phyloP scores from a whole-genome alignment of 2,797 vertebrate genomes.

The Pteropus rufus region DNA sequence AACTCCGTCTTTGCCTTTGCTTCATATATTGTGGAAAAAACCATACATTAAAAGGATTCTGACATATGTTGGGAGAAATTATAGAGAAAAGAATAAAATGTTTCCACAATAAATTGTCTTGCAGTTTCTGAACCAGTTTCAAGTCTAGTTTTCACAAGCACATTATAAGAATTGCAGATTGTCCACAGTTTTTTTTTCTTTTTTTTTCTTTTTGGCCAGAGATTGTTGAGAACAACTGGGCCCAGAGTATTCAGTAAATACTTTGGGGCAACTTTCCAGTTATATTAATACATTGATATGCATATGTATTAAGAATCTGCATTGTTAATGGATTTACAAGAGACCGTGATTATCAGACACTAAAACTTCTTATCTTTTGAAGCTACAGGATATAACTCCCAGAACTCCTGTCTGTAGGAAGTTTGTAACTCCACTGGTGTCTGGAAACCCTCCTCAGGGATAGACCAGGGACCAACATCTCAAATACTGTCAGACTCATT shows the following conservation, averaged over 20 bases:
- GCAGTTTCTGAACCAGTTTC: constrained; percentile 64
- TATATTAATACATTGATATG: constrained; percentile 22
- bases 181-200: constrained; percentile 31
- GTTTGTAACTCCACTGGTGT: constrained; percentile 63
- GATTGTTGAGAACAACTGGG: constrained; percentile 9
- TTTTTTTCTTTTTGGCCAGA: constrained; percentile 52
- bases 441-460: constrained; percentile 58
- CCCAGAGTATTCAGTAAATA: constrained; percentile 61
- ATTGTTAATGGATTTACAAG: constrained; percentile 39
- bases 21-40: constrained; percentile 71
- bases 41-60: constrained; percentile 76
- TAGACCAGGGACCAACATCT: constrained; percentile 62
- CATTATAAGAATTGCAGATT: constrained; percentile 22
- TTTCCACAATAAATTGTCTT: constrained; percentile 72
- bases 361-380: constrained; percentile 66
- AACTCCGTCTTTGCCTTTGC: constrained; percentile 71
- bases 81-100: constrained; percentile 55
- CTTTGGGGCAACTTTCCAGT: constrained; percentile 23
- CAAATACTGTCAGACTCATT: constrained; percentile 78
- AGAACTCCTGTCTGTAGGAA: constrained; percentile 68
- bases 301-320: constrained; percentile 56
- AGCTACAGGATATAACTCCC: constrained; percentile 60
- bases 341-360: constrained; percentile 67
- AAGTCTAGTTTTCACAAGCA: constrained; percentile 56
- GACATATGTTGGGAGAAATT: constrained; percentile 64